phyloP scores from a whole-genome alignment of 2,888 invertebrate species.

The Chalcis sispes region DNA sequence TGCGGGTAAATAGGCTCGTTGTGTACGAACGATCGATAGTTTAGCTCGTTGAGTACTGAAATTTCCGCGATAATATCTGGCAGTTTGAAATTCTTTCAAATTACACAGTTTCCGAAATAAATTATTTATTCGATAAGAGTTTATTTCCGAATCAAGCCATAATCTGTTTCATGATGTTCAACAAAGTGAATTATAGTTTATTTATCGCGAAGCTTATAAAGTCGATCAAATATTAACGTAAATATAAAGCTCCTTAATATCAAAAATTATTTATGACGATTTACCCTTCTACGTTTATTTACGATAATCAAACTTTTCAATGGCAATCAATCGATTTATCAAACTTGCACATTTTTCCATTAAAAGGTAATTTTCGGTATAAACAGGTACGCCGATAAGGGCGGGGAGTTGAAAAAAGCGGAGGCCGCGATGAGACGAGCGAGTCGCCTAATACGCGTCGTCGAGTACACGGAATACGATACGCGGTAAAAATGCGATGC shows the following conservation, averaged over 20 bases:
- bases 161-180: neutral
- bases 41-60: no score
- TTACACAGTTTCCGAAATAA: no score
- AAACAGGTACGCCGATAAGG: constrained; percentile 19
- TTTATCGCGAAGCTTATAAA: neutral
- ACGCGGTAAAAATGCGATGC: constrained; percentile 34
- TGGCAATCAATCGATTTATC: constrained; percentile 31
- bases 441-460: neutral
- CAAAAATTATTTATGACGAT: neutral
- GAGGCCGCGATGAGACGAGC: no score
- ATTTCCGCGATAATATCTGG: no score
- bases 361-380: constrained; percentile 32
- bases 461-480: constrained; percentile 19
- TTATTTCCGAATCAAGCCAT: neutral
- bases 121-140: neutral
- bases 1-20: no score
- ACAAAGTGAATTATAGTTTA: neutral
- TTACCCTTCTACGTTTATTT: neutral
- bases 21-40: no score
- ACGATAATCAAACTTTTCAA: constrained; percentile 32
- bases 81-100: no score
- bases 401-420: neutral
- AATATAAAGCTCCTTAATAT: neutral
- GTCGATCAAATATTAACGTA: neutral
- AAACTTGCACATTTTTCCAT: constrained; percentile 12